A percentile compares a stretch with the other conserved stretches of the same genome.
Evolutionary conservation across 2,797 vertebrate species (phyloP).

Genomic region (Myoxocephalus aenaeus): DNA sequence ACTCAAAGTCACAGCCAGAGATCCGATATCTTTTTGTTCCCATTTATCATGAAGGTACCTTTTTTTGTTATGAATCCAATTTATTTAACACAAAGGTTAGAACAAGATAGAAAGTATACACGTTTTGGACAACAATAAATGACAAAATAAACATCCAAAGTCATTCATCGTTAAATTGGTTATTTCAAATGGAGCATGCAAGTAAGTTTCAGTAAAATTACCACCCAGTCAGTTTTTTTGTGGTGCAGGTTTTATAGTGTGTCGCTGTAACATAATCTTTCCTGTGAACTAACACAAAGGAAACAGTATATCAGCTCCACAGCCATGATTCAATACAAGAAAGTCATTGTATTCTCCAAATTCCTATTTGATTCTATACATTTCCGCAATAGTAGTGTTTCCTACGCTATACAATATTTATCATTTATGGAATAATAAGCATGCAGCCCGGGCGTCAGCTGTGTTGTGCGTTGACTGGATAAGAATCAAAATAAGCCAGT

Average conservation of each 20-base stretch:
- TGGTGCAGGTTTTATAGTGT: conserved; percentile 18
- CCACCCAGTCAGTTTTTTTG: conserved; percentile 5
- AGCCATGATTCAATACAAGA: conserved; percentile 14
- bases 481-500: conserved; percentile 75
- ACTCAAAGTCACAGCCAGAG: conserved; percentile 18
- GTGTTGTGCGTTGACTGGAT: conserved; percentile 69
- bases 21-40: conserved; percentile 15
- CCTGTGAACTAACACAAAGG: conserved; percentile 21
- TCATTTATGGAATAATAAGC: conserved; percentile 75
- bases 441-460: conserved; percentile 67
- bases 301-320: conserved; percentile 19
- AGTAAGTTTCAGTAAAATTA: conserved; percentile 14
- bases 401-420: conserved; percentile 60
- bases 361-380: conserved; percentile 27
- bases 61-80: conserved; percentile 18
- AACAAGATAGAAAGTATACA: neutral
- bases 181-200: neutral
- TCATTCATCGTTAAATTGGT: neutral
- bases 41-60: conserved; percentile 5
- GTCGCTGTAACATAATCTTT: conserved; percentile 23
- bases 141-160: conserved; percentile 20
- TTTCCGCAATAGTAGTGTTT: conserved; percentile 20
- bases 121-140: neutral
- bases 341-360: conserved; percentile 13
- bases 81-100: neutral